Base-by-base conservation (phyloP, 2,797 vertebrate genomes). In the Acridotheres tristis region DNA sequence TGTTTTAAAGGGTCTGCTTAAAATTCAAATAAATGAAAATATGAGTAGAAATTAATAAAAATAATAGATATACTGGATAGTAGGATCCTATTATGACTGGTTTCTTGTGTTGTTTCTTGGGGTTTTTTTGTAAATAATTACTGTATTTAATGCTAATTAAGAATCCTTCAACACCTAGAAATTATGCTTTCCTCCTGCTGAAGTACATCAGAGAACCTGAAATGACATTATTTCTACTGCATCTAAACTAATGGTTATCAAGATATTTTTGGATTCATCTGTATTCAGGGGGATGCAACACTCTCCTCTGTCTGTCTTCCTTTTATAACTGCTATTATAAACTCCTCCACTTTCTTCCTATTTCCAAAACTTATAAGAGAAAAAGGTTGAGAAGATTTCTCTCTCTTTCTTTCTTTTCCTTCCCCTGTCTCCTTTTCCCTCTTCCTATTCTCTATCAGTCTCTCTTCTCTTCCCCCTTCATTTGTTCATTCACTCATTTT, bases 231-330 rank as follows among this genome's bases (percentile, higher is more conserved):
- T 61, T 81, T 94, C 62, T 78, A 78, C 21, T 40, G 23, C 20
- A 57, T 32, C 40, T 71, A 71, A 89, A 89, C 27, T 72, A 91
- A 59, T 21, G 3, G 50, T 3, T 88, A 80, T 61, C 38, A 55
- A 90, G 71, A 48, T 62, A 84, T 84, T 93, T 92, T 90, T 58
- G 25, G 42, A 81, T 78, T 89, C 21, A 65, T 78, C 54, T 77
- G 15, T 86, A 61, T 84, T 92, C 58, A 78, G 21, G 14, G 34
- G 20, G 42, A 57, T 75, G 45, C 13, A 85, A 58, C 40, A 68
- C 3, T 87, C 3, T 87, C 47, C 27, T 75, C 69, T 93, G 43
- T 83, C 77, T 77, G 42, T 69, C 79, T 93, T 88, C 40, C 19
- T 67, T 73, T 82, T 66, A 80, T 72, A 85, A 69, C 21, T 7